Percentiles rank a stretch among this genome's conserved stretches.
These are phyloP conservation scores for pig (Sus scrofa) DNA, from an alignment of 2,113 vertebrate species.

Conservation along the genomic window T2T-Sscrofa CM000819.6:61111501-61112000, in stretches of 20 bases:
- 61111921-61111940: not conserved
- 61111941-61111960: not conserved
- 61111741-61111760: not conserved
- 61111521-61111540: not conserved
- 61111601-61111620: not conserved
- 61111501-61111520: not conserved
- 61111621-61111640: not conserved
- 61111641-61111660: not conserved
- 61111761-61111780: not conserved
- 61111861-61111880: not conserved
- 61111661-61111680: not conserved
- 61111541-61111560: not conserved
- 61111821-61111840: not conserved
- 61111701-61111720: not conserved
- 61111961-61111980: not conserved
- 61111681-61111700: slow-evolving; percentile 7
- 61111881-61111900: not conserved
- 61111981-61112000: not conserved
- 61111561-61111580: not conserved
- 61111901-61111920: not conserved
- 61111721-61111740: not conserved
- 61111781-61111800: not conserved
- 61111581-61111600: not conserved
- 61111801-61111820: not conserved
- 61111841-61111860: not conserved